Evolutionary conservation across 2,797 vertebrate species (phyloP), one percentile per base, ranked within the genome.

Genomic region (Liparis tanakae): DNA sequence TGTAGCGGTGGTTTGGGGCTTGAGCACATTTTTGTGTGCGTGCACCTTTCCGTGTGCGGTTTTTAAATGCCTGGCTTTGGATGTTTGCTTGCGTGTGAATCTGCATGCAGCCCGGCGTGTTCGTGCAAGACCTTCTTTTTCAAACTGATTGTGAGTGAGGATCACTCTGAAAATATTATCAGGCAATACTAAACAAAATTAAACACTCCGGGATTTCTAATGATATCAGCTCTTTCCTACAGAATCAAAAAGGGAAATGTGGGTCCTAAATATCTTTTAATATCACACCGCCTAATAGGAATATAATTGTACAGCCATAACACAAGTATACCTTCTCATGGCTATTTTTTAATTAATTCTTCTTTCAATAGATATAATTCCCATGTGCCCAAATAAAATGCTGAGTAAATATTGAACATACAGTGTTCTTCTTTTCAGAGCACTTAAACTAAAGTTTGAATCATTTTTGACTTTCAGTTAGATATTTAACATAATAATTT

Each of bases 1-100:
- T 87, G 86, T 74, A 85, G 82, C 63, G 41, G 84, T 33, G 79
- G 82, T 91, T 85, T 86, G 50, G 77, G 85, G 62, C 84, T 81
- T 80, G 41, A 83, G 79, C 72, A 74, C 83, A 78, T 85, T 80
- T 90, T 67, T 81, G 63, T 85, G 82, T 87, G 71, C 70, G 70
- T 76, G 61, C 72, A 86, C 82, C 85, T 90, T 86, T 87, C 58
- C 53, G 2, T 67, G 67, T 86, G 85, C 70, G 72, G 73, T 81
- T 88, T 82, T 82, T 82, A 76, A 89, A 72, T 85, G 83, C 74
- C 62, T 80, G 70, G 67, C 84, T 88, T 87, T 73, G 79, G 71
- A 82, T 81, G 80, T 83, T 84, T 86, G 76, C 71, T 86, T 81
- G 82, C 76, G 77, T 92, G 89, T 89, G 84, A 86, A 83, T 80